Evolutionary conservation across 2,113 vertebrate genomes (phyloP).

Genomic region (Entomyzon cyanotis): DNA sequence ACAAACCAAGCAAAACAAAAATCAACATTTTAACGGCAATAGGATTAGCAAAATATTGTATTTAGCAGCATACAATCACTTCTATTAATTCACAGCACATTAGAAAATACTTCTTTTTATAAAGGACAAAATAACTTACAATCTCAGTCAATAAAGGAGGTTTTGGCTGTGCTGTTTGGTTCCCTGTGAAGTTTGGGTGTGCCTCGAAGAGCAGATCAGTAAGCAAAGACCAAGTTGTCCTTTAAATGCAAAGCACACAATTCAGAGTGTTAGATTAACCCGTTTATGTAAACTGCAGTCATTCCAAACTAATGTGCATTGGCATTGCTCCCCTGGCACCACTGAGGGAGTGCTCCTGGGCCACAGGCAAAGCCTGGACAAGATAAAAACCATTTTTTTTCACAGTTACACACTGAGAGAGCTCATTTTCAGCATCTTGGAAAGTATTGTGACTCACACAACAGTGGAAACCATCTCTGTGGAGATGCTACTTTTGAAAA

Average conservation of each 20-base stretch:
- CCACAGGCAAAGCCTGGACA: neutral
- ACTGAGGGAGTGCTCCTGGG: neutral
- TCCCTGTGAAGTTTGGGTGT: neutral
- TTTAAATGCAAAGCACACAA: neutral
- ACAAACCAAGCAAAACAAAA: neutral
- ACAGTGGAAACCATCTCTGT: neutral
- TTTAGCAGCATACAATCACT: fast-evolving
- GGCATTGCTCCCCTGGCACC: neutral
- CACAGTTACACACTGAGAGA: neutral
- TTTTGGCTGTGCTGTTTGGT: neutral
- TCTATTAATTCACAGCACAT: neutral
- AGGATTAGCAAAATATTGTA: neutral
- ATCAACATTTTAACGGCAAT: neutral
- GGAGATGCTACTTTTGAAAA: neutral
- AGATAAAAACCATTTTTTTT: neutral
- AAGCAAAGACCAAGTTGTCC: neutral
- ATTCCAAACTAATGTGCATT: neutral
- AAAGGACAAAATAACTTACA: neutral
- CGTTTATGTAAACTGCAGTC: neutral
- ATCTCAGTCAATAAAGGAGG: neutral
- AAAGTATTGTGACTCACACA: fast-evolving
- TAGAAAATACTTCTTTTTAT: neutral
- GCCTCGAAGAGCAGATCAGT: neutral
- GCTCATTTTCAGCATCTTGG: neutral
- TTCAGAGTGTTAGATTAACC: neutral